Conservation (phyloP, 2,113 vertebrate genomes). For the Orientallactaga bullata region DNA sequence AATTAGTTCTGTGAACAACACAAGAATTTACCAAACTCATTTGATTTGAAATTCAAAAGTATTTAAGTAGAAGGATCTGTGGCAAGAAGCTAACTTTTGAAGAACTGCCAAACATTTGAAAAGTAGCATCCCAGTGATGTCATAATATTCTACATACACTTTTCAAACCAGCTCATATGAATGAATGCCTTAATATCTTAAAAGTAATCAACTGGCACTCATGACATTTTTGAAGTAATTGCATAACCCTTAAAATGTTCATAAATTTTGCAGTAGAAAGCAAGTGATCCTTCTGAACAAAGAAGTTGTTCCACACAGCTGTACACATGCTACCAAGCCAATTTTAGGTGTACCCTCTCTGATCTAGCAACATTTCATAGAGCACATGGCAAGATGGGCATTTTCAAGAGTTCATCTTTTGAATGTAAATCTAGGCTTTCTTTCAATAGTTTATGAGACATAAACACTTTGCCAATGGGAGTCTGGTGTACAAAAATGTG, state of each 20-base stretch:
- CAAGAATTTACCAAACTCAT: neutral
- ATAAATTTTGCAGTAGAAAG: conserved; percentile 26
- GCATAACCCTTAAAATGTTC: conserved; percentile 11
- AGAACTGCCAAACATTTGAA: conserved; percentile 16
- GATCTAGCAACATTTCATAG: conserved; percentile 46
- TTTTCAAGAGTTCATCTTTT: conserved; percentile 57
- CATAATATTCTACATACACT: neutral
- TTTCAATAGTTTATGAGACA: conserved; percentile 31
- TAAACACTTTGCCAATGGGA: neutral
- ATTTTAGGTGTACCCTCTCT: conserved; percentile 60
- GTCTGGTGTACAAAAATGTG: conserved; percentile 5
- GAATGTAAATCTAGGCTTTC: conserved; percentile 43
- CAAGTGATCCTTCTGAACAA: conserved; percentile 42
- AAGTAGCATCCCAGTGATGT: neutral
- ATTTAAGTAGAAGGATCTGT: neutral
- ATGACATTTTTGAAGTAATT: neutral
- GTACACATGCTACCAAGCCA: conserved; percentile 38
- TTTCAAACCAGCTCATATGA: neutral
- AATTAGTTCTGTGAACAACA: neutral
- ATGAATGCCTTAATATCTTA: neutral
- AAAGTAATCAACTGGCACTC: neutral
- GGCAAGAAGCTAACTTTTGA: neutral
- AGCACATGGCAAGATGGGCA: conserved; percentile 42
- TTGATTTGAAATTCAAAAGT: neutral
- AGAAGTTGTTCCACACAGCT: conserved; percentile 24